A percentile compares a stretch with the other conserved stretches of the same genome.
These are phyloP conservation scores for Pseudococcus viburni DNA, from an alignment of 2,888 invertebrate species.

Conservation along the genomic window DNA sequence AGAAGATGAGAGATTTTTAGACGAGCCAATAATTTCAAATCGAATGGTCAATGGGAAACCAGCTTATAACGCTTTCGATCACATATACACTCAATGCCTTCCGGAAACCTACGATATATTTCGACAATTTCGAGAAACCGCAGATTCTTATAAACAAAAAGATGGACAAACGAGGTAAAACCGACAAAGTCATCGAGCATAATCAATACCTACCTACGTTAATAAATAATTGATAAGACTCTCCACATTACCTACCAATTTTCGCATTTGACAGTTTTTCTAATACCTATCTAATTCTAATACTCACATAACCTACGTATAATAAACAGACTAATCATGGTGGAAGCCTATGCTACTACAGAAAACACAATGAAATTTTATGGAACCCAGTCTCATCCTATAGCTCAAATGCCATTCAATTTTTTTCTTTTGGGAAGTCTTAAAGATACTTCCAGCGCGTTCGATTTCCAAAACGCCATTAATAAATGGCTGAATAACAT, in stretches of 20 bases:
- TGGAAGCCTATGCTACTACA: slow-evolving; percentile 77
- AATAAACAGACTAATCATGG: slow-evolving; percentile 74
- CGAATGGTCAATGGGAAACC: slow-evolving; percentile 72
- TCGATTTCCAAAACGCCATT: slow-evolving; percentile 74
- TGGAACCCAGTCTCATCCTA: slow-evolving; percentile 73
- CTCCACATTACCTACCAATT: too few relatives aligned
- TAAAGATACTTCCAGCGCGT: slow-evolving; percentile 72
- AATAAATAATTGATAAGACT: too few relatives aligned
- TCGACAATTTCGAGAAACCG: slow-evolving; percentile 75
- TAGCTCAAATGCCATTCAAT: slow-evolving; percentile 79
- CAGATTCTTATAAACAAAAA: slow-evolving; percentile 73
- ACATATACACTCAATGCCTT: slow-evolving; percentile 78
- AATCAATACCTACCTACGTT: too few relatives aligned
- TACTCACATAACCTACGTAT: too few relatives aligned
- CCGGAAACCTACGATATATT: slow-evolving; percentile 74
- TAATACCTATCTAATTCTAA: too few relatives aligned
- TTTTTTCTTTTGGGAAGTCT: slow-evolving; percentile 76
- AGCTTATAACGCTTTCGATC: slow-evolving; percentile 75
- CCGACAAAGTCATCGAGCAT: too few relatives aligned
- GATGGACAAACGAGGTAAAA: slow-evolving; percentile 73
- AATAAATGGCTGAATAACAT: slow-evolving; percentile 76
- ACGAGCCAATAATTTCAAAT: slow-evolving; percentile 73
- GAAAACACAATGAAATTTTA: slow-evolving; percentile 77
- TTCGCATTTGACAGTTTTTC: too few relatives aligned
- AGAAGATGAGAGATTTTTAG: slow-evolving; percentile 71